A percentile compares a stretch with the other conserved stretches of the same genome.
These are phyloP conservation scores for Epinephelus moara DNA, from an alignment of 2,113 vertebrate genomes.

Conservation along the genomic window DNA sequence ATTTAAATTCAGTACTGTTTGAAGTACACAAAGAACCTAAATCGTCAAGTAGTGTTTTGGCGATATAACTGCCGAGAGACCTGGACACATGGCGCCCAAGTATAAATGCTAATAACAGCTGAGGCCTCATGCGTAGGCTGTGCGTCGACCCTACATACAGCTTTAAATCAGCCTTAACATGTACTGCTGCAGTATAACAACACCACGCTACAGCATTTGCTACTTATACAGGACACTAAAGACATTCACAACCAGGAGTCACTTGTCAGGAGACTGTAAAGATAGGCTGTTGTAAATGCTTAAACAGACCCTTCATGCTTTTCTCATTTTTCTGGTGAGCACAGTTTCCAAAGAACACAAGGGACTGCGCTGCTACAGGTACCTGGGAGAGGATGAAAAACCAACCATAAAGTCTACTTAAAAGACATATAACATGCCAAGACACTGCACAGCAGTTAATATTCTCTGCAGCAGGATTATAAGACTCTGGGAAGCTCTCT, in stretches of 20 bases:
- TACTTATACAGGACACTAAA: not conserved
- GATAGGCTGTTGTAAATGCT: not conserved
- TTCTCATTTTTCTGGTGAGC: not conserved
- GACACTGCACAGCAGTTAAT: not conserved
- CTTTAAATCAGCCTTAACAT: not conserved
- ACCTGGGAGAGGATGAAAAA: not conserved
- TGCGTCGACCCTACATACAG: too few species aligned
- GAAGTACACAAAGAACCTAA: too few species aligned
- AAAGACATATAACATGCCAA: not conserved
- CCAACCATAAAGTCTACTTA: not conserved
- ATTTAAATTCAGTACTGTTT: too few species aligned
- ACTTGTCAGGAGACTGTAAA: not conserved
- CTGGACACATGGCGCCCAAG: too few species aligned
- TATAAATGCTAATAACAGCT: too few species aligned
- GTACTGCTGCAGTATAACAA: not conserved
- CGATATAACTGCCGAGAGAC: too few species aligned
- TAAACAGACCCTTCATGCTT: not conserved
- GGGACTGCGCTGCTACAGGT: not conserved
- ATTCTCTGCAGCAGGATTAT: not conserved
- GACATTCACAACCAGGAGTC: not conserved
- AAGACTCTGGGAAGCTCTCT: not conserved
- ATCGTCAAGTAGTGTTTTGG: too few species aligned
- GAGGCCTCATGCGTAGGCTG: too few species aligned
- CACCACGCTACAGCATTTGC: not conserved
- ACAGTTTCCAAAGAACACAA: not conserved